Evolutionary conservation across 1,140 invertebrate genomes (phyloP).

Genomic region (Zaprionus ghesquierei): DNA sequence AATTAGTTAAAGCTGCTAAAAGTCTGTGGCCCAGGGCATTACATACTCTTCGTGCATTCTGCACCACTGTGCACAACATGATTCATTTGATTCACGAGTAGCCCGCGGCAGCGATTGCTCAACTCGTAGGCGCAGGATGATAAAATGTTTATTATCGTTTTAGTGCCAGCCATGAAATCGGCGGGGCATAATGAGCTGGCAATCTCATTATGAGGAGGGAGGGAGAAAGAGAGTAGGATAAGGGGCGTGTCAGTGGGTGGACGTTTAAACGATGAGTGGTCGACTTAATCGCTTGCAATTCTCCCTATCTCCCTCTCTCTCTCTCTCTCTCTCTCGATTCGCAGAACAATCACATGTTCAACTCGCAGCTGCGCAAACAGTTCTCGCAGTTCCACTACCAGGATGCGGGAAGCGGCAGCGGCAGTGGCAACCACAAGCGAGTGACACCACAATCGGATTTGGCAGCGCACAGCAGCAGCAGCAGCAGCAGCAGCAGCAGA

Average conservation of each 20-base stretch:
- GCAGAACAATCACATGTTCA: slow-evolving; percentile 89
- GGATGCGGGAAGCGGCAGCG: slow-evolving; percentile 18
- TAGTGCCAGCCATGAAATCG: slow-evolving; percentile 65
- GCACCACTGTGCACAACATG: slow-evolving; percentile 35
- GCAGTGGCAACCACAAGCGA: slow-evolving; percentile 20
- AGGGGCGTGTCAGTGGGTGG: neutral
- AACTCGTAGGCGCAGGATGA: slow-evolving; percentile 27
- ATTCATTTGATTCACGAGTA: slow-evolving; percentile 72
- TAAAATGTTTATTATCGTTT: slow-evolving; percentile 62
- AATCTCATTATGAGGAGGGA: slow-evolving; percentile 58
- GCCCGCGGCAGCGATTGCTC: slow-evolving; percentile 47
- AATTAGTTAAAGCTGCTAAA: neutral
- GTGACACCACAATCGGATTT: slow-evolving; percentile 53
- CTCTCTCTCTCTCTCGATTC: slow-evolving; percentile 26
- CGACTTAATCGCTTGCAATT: slow-evolving; percentile 53
- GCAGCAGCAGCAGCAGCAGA: slow-evolving; percentile 3
- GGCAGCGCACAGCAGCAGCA: slow-evolving; percentile 23
- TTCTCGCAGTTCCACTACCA: slow-evolving; percentile 59
- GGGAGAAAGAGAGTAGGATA: neutral
- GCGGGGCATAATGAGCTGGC: slow-evolving; percentile 34
- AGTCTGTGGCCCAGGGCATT: no score
- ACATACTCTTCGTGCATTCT: no score
- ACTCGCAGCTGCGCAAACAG: slow-evolving; percentile 75
- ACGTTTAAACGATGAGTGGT: slow-evolving; percentile 36
- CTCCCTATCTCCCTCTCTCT: no score